Evolutionary conservation across 1,140 invertebrate genomes (phyloP), one percentile per base, ranked within the genome.

Genomic region (Brachionus koreanus): DNA sequence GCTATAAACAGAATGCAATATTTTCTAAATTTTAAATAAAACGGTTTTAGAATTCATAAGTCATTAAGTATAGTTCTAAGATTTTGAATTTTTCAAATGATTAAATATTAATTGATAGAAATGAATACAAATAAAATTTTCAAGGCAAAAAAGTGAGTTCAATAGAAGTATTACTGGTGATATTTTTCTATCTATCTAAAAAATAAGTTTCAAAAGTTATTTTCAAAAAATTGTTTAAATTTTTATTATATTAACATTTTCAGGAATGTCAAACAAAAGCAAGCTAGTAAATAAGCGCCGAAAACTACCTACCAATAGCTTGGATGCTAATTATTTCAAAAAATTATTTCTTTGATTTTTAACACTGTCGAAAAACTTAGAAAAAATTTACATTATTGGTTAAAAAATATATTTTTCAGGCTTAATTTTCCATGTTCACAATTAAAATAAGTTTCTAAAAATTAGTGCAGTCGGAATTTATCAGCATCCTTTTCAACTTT

Each of bases 281-380:
- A 57, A 57, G 49, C 49, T 23, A 57, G 49, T 57, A 57, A 57
- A 57, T 57, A 57, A 57, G 49, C 49, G 5, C 16, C 49, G 19
- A 57, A 57, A 57, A 57, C 49, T 9, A 57, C n/a, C 49, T 57
- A 57, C 49, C 49, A 57, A 57, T 23, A 57, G 49, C 49, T 57
- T 57, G 49, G 49, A 57, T 57, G 49, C 49, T 57, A 57, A 57
- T 57, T 57, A 57, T 57, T 57, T 57, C 49, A 57, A 16, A 57
- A 57, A 57, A 57, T 57, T 19, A 57, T 57, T 57, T 57, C 16
- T 57, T 57, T 57, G 49, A 57, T 57, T 57, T 52, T 57, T 25
- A 57, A 57, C 16, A 57, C n/a, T 57, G 19, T 57, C 49, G 49
- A 9, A 19, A 57, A 57, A 57, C 9, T 57, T n/a, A 25, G 49